phyloP scores from a whole-genome alignment of 2,888 invertebrate species.

The Hesperia comma region DNA sequence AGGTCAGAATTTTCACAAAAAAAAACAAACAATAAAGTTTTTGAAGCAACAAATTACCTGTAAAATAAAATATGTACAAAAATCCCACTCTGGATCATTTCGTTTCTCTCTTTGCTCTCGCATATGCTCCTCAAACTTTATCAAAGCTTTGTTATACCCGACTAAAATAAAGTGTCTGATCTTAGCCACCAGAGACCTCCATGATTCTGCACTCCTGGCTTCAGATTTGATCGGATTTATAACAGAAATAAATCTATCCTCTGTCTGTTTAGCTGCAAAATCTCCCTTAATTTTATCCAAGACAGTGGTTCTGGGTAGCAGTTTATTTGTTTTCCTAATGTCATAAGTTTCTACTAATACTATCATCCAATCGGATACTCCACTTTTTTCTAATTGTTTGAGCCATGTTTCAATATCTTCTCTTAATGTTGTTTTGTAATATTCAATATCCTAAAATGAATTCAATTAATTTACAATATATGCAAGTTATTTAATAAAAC shows the following conservation, averaged over 20 bases:
- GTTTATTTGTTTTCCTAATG: constrained; percentile 94
- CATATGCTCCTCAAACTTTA: constrained; percentile 95
- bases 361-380: constrained; percentile 96
- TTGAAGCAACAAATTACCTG: constrained; percentile 83
- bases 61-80: constrained; percentile 96
- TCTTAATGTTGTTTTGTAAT: constrained; percentile 93
- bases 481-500: too few species aligned
- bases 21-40: too few species aligned
- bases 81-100: constrained; percentile 96
- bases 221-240: constrained; percentile 96
- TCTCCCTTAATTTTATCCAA: constrained; percentile 97
- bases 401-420: constrained; percentile 96
- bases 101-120: constrained; percentile 94
- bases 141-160: constrained; percentile 93
- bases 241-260: constrained; percentile 93
- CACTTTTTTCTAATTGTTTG: constrained; percentile 88
- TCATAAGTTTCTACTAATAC: constrained; percentile 96
- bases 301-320: constrained; percentile 95
- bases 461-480: not conserved
- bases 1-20: too few species aligned
- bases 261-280: constrained; percentile 94
- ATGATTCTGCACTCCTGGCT: constrained; percentile 94
- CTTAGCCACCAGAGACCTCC: constrained; percentile 92
- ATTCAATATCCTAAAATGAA: constrained; percentile 91
- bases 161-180: constrained; percentile 92